Percentiles rank a stretch among this genome's conserved stretches.
phyloP scores from a whole-genome alignment of 53 echinoderm and acorn worm genomes.

The Temnopleurus reevesii region DNA sequence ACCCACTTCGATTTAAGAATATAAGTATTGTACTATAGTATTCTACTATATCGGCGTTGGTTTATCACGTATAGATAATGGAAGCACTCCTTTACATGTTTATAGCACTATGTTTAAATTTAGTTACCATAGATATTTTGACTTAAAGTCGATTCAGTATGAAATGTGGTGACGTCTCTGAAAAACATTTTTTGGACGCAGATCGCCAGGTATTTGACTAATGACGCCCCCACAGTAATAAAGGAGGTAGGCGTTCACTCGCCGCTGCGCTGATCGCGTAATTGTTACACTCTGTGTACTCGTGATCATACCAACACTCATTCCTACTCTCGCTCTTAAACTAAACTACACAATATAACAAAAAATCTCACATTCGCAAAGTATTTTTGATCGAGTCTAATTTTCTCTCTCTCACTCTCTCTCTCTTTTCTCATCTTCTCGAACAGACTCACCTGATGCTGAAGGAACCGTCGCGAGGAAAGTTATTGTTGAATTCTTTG shows the following conservation, averaged over 20 bases:
- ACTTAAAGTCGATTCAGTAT: background rate
- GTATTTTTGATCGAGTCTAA: background rate
- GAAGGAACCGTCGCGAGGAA: background rate
- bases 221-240: slow-evolving; percentile 53
- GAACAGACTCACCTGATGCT: background rate
- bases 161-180: background rate
- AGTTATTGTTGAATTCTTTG: background rate
- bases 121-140: background rate
- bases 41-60: no score
- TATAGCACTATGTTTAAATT: background rate
- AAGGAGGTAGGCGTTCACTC: slow-evolving; percentile 46
- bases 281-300: slow-evolving; percentile 44
- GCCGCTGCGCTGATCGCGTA: slow-evolving; percentile 25
- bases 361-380: background rate
- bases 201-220: background rate
- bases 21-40: no score
- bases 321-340: background rate
- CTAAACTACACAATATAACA: background rate
- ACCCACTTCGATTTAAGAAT: no score
- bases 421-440: background rate
- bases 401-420: background rate
- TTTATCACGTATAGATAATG: no score
- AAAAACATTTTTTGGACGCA: slow-evolving; percentile 12
- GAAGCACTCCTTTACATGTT: no score
- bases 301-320: background rate